Conservation (phyloP, 2,888 invertebrate species). For the Catocala fraxini region DNA sequence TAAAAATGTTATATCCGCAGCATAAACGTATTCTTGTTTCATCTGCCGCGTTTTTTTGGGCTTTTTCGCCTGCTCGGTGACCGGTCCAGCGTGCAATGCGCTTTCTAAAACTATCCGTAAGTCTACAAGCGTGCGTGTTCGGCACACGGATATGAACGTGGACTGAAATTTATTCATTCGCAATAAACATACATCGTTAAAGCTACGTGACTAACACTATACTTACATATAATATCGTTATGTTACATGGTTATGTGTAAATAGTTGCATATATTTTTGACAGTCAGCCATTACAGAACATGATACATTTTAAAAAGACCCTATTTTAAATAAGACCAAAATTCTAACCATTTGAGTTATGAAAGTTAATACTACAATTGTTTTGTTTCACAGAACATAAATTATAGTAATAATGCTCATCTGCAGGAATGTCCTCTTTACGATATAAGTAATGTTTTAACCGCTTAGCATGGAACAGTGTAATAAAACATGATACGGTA, state of each 20-base stretch:
- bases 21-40: slow-evolving; percentile 41
- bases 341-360: no score
- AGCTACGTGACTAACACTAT: slow-evolving; percentile 29
- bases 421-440: no score
- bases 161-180: slow-evolving; percentile 58
- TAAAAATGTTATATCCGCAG: neutral
- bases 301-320: no score
- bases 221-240: slow-evolving; percentile 28
- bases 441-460: no score
- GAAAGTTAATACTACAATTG: no score
- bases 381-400: no score
- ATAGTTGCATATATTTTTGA: no score
- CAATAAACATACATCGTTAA: slow-evolving; percentile 37
- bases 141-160: slow-evolving; percentile 75
- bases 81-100: slow-evolving; percentile 77
- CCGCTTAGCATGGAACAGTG: no score
- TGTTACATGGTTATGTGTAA: slow-evolving; percentile 18
- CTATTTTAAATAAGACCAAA: no score
- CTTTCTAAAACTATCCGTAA: slow-evolving; percentile 80
- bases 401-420: no score
- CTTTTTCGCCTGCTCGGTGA: slow-evolving; percentile 66
- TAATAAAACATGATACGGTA: no score
- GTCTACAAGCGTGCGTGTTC: slow-evolving; percentile 70
- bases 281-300: no score
- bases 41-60: slow-evolving; percentile 62